Base-by-base conservation (phyloP, 37 sponge, comb jelly and placozoan species). In the Theonella swinhoei region DNA sequence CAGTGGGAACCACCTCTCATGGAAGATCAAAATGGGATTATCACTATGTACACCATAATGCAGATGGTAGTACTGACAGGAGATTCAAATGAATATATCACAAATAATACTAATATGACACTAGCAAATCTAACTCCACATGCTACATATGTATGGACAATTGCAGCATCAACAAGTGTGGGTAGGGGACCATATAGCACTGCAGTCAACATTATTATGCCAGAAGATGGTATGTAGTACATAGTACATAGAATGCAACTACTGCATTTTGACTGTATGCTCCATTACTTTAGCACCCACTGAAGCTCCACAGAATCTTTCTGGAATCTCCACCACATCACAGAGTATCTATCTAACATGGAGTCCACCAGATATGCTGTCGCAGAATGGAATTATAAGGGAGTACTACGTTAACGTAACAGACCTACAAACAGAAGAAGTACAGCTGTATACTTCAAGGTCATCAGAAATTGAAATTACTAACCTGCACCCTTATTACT, bases 211-310 rank as follows among this genome's bases (percentile, higher is more conserved):
- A 63, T 81, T 5, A 42, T 32, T 2, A 75, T 74, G n/a, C 64
- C 63, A 65, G 85, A 85, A 54, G 79, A 37, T 32, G 47, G 87
- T 79, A 61, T 72, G n/a, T n/a, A n/a, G n/a, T n/a, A n/a, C n/a
- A 54, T 75, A 7, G 31, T 36, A 72, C 11, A 39, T 17, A 37
- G 59, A 42, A n/a, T n/a, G n/a, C n/a, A n/a, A n/a, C n/a, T n/a
- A n/a, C n/a, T n/a, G n/a, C 28, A 42, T 39, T 22, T 42, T n/a
- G 7, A 75, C 28, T 9, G n/a, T 33, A 72, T 24, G 17, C 3
- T 72, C 19, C 14, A 33, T 34, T 38, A 3, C 36, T 9, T 24
- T 42, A 75, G 76, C 39, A 7, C 76, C 76, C 11, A 43, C 7
- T 39, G 4, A 7, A 23, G 3, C 76, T 24, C 76, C 59, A 42